phyloP scores from a whole-genome alignment of 2,113 vertebrate genomes.

The Stictonetta naevosa region DNA sequence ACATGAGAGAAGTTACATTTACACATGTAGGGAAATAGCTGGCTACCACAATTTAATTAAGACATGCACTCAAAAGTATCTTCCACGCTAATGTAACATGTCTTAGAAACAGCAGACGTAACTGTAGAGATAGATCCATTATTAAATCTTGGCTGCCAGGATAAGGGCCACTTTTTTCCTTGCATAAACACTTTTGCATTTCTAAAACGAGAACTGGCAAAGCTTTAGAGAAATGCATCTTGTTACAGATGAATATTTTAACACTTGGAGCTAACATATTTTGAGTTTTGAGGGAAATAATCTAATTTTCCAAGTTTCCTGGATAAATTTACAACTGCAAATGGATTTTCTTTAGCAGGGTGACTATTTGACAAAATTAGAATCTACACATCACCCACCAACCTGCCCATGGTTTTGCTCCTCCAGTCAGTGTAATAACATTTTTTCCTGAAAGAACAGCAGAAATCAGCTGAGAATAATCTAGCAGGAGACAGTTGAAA shows the following conservation, averaged over 20 bases:
- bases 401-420: constrained; percentile 95
- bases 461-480: constrained; percentile 66
- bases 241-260: constrained; percentile 35
- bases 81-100: not conserved
- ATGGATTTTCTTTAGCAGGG: constrained; percentile 50
- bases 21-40: not conserved
- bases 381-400: constrained; percentile 76
- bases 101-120: not conserved
- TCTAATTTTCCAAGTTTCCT: not conserved
- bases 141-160: not conserved
- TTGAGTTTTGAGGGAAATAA: constrained; percentile 20
- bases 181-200: not conserved
- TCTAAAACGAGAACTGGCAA: constrained; percentile 13
- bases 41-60: not conserved
- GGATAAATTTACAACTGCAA: constrained; percentile 75
- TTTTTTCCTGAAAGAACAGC: constrained; percentile 90
- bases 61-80: not conserved
- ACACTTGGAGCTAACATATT: not conserved
- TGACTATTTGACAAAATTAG: constrained; percentile 61
- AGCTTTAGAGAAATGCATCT: not conserved
- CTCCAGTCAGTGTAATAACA: constrained; percentile 96
- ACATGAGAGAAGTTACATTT: not conserved
- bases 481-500: not conserved
- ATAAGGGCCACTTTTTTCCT: not conserved
- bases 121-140: not conserved